A percentile compares a stretch with the other conserved stretches of the same genome.
phyloP scores from a whole-genome alignment of 1,140 invertebrate genomes.

The Acromyrmex echinatior region DNA sequence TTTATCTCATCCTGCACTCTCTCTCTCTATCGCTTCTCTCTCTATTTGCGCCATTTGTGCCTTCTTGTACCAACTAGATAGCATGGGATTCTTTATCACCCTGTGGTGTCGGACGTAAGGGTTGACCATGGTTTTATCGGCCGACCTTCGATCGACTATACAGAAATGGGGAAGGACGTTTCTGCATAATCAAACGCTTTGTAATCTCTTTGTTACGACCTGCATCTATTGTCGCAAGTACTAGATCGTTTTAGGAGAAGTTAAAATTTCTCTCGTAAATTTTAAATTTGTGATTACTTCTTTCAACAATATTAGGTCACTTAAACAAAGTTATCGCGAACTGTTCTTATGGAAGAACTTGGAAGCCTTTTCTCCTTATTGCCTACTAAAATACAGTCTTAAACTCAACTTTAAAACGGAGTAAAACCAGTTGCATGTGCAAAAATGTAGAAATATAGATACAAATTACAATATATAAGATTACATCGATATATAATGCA shows the following conservation, averaged over 20 bases:
- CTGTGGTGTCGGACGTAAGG: slow-evolving; percentile 19
- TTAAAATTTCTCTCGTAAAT: background rate
- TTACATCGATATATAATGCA: background rate
- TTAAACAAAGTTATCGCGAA: slow-evolving; percentile 22
- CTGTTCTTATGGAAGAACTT: background rate
- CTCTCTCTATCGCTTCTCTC: slow-evolving; percentile 13
- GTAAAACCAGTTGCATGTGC: background rate
- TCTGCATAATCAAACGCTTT: background rate
- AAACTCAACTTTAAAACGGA: background rate
- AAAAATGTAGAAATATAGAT: background rate
- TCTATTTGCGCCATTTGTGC: slow-evolving; percentile 30
- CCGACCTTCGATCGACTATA: slow-evolving; percentile 35
- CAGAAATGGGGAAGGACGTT: slow-evolving; percentile 23
- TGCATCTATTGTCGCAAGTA: background rate
- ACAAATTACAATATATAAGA: background rate
- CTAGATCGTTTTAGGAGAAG: slow-evolving; percentile 3
- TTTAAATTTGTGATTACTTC: background rate
- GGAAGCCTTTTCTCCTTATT: background rate
- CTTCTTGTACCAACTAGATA: slow-evolving; percentile 55
- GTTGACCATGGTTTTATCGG: slow-evolving; percentile 61
- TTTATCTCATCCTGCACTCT: background rate
- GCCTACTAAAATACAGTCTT: background rate
- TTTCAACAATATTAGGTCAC: slow-evolving; percentile 4
- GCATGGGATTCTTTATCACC: slow-evolving; percentile 49
- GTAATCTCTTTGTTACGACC: slow-evolving; percentile 44